Evolutionary conservation across 2,797 vertebrate genomes (phyloP), one percentile per base, ranked within the genome.

Genomic region (Myotis pilosus): DNA sequence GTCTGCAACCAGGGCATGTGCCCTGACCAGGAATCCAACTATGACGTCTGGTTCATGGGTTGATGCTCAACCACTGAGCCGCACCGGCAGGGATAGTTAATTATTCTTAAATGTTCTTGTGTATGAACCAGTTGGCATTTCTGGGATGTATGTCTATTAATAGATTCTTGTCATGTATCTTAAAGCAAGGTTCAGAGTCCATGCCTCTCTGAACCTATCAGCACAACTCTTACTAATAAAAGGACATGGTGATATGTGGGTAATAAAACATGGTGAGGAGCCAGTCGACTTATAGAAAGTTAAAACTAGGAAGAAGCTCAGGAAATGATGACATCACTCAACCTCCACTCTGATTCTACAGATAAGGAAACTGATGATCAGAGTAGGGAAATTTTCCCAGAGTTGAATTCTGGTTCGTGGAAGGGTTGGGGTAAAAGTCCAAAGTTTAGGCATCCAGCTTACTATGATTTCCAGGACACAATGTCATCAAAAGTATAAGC

Each of bases 171-270:
- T 84, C 60, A 55, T 25, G 4, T 57, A 49, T 25, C 57, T 74
- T 68, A 17, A 16, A 64, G 33, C 64, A 95, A 91, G 47, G 74
- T 93, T 95, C 83, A 95, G 16, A 44, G 71, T 94, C 41, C 83
- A 76, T 44, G 5, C 11, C 28, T 86, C 64, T 69, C 53, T 36
- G 28, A 38, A 20, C 69, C 66, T 92, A 60, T 92, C 9, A 64
- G 25, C 33, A 0, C 57, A 86, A 64, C 23, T 75, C 36, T 74
- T 75, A 20, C 51, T 81, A 55, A 53, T 49, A 66, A 78, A 90
- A 16, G 33, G 8, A 87, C 20, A 38, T 87, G 49, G 7, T n/a
- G 51, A 36, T 33, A 22, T 6, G 5, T 47, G 25, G 38, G 57
- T 75, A 81, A 87, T 91, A 95, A 89, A 72, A 75, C 53, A 57